These are phyloP conservation scores for Matsumurasca onukii DNA, from an alignment of 1,140 invertebrate species.

Conservation along the genomic window DNA sequence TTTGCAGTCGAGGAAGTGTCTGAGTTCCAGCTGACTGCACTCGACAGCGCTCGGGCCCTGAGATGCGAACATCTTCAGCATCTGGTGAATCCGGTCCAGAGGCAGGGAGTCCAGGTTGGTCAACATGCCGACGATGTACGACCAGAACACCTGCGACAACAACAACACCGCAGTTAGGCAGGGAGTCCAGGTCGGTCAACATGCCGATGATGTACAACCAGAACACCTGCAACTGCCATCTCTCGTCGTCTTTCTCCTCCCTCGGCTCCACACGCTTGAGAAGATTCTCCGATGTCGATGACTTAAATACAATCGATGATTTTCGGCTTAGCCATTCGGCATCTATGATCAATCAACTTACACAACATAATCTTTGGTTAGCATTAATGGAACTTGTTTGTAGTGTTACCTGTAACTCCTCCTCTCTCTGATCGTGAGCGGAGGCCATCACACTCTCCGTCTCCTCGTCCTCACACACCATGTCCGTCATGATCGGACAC, in stretches of 20 bases:
- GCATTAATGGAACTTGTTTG: too few species aligned
- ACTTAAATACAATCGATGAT: too few species aligned
- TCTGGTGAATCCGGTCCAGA: slow-evolving; percentile 92
- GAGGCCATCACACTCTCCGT: slow-evolving; percentile 91
- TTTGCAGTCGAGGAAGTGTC: slow-evolving; percentile 90
- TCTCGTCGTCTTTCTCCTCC: too few species aligned
- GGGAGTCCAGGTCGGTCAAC: too few species aligned
- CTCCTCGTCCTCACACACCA: slow-evolving; percentile 88
- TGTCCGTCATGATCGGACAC: slow-evolving; percentile 52
- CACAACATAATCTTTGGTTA: too few species aligned
- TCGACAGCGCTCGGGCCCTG: slow-evolving; percentile 83
- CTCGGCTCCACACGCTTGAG: too few species aligned
- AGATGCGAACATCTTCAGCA: slow-evolving; percentile 94
- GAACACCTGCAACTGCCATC: too few species aligned
- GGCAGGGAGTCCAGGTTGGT: slow-evolving; percentile 93
- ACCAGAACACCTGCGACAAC: slow-evolving; percentile 78
- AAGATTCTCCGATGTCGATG: too few species aligned
- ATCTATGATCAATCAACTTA: too few species aligned
- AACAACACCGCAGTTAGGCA: too few species aligned
- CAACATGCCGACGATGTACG: slow-evolving; percentile 95
- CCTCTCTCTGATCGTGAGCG: slow-evolving; percentile 88
- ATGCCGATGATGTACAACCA: too few species aligned
- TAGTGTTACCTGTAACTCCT: slow-evolving; percentile 89
- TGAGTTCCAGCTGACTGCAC: slow-evolving; percentile 83
- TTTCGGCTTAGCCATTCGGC: too few species aligned